Base-by-base conservation (phyloP, 2,888 invertebrate species). In the Cephus rjabovi region DNA sequence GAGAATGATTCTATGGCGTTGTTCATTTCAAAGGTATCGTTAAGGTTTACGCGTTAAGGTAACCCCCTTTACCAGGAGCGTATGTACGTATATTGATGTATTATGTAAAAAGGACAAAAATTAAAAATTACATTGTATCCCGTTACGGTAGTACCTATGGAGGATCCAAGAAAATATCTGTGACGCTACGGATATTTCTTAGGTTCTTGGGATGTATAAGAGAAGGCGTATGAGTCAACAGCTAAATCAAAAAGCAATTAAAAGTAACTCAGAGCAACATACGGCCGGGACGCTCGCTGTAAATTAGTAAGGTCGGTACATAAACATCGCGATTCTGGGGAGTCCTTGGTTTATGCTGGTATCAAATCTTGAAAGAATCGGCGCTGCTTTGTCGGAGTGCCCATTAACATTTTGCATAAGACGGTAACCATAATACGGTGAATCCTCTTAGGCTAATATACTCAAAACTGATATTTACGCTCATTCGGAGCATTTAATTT, bases 221-320 rank as follows among this genome's bases (percentile, higher is more conserved):
- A 74, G n/a, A 74, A 74, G 34, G 74, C 71, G 74, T 30, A 35
- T 69, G 56, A 77, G 34, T 68, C 35, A 37, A 76, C 76, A 75
- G 78, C 80, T 81, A 79, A 81, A 81, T 81, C 80, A 81, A 80
- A 81, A 80, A 74, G 81, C 77, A 81, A 81, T 81, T 80, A 81
- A 80, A 81, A 78, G 71, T 81, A 79, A 80, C 76, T 81, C 78
- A 79, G 80, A 76, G 76, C 71, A 68, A 73, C 76, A 68, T 79
- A 79, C 71, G 76, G 79, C 76, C 76, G 73, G n/a, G 35, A 71
- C 70, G 76, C 33, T 73, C 35, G 76, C 69, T 73, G 76, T 76
- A 76, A 76, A 69, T 79, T 76, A 33, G 40, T 15, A 69, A n/a
- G 69, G 76, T 74, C 74, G 74, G 35, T 30, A 73, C 76, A 79